Base-by-base conservation (phyloP, 2,888 invertebrate genomes). In the Catocala fraxini region DNA sequence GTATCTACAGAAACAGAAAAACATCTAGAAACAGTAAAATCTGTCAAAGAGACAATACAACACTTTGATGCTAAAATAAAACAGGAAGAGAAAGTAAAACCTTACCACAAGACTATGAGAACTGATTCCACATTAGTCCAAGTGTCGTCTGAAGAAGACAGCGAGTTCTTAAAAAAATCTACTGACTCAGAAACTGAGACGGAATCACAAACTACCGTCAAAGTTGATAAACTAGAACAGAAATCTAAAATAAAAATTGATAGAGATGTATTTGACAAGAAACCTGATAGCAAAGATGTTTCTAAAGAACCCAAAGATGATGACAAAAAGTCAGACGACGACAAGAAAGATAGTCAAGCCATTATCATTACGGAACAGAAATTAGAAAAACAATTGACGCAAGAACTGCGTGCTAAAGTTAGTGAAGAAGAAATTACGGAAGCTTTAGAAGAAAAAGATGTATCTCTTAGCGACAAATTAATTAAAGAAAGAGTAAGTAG, bases 151-250 rank as follows among this genome's bases (percentile, higher is more conserved):
- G 94, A 95, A 79, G 94, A 95, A 86, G 94, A 95, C 61, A 94
- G 90, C 57, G 94, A 95, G 61, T 94, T 93, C 64, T 81, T 94
- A 43, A 95, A 94, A 68, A 95, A 94, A 77, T 95, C 94, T 0
- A 94, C 94, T 1, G 94, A 94, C 69, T 95, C 94, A 0, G 94
- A 94, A 80, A 95, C 94, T 33, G 94, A 95, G 77, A 94, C 94
- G n/a, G 94, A 95, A 79, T 94, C 94, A 0, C 94, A 94, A 72
- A 93, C 91, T 1, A 94, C 94, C 9, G 82, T 94, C 0, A 94
- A 92, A 81, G 83, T 86, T 59, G 93, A 93, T 58, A 93, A 89
- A 74, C 64, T 83, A 55, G 88, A 87, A 54, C 83, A 85, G 67
- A 88, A 85, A 73, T 61, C 75, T 11, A 88, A 86, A 77, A 75